These are phyloP conservation scores for Bombyx mori DNA, from an alignment of 1,140 invertebrate genomes.

Conservation along the genomic window ASM3026992v2 NC_085120.1:5807501-5808000, in stretches of 20 bases:
- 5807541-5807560: no score
- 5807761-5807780: conserved; percentile 66
- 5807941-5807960: conserved; percentile 34
- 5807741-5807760: conserved; percentile 59
- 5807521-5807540: neutral
- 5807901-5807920: conserved; percentile 47
- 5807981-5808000: conserved; percentile 34
- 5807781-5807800: conserved; percentile 28
- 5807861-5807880: conserved; percentile 43
- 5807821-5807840: conserved; percentile 15
- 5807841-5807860: conserved; percentile 8
- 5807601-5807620: neutral
- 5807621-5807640: neutral
- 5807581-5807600: no score
- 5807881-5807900: conserved; percentile 60
- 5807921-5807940: conserved; percentile 29
- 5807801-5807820: conserved; percentile 30
- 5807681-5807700: neutral
- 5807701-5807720: conserved; percentile 19
- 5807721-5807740: conserved; percentile 57
- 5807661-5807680: neutral
- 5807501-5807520: no score
- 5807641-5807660: neutral
- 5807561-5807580: no score
- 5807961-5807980: conserved; percentile 29